Evolutionary conservation across 1,140 invertebrate genomes (phyloP).

Genomic region (Condylostylus longicornis): DNA sequence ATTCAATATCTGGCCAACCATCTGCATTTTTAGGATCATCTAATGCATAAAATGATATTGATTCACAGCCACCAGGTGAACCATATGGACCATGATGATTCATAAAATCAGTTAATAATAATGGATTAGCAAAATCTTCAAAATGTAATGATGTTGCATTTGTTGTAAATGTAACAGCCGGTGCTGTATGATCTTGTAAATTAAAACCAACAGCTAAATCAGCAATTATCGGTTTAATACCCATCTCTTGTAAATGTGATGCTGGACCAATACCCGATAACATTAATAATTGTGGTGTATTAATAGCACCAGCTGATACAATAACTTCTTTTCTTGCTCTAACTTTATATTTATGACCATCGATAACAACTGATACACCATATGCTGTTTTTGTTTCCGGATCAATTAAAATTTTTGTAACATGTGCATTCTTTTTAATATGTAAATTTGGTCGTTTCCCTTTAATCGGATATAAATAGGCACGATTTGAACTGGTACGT

Average conservation of each 20-base stretch:
- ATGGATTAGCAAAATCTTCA: constrained; percentile 23
- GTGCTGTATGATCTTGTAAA: constrained; percentile 61
- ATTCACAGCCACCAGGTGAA: constrained; percentile 66
- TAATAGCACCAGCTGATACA: constrained; percentile 57
- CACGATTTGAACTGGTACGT: constrained; percentile 56
- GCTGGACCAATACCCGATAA: constrained; percentile 63
- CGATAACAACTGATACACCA: constrained; percentile 45
- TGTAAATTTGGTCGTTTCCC: constrained; percentile 45
- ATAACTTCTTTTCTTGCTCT: constrained; percentile 57
- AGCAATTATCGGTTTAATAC: constrained; percentile 44
- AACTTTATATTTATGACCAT: constrained; percentile 39
- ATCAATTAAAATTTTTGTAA: constrained; percentile 61
- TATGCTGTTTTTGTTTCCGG: constrained; percentile 40
- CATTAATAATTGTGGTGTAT: constrained; percentile 64
- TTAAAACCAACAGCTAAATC: constrained; percentile 66
- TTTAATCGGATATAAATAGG: constrained; percentile 52
- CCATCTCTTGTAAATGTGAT: constrained; percentile 44
- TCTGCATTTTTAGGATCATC: constrained; percentile 43
- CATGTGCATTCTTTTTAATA: constrained; percentile 45
- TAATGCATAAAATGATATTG: constrained; percentile 56
- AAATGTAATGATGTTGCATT: constrained; percentile 34
- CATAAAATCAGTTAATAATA: constrained; percentile 22
- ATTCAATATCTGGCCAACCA: constrained; percentile 58
- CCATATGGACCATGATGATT: constrained; percentile 50
- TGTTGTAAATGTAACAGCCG: constrained; percentile 52